phyloP scores from a whole-genome alignment of 2,888 invertebrate genomes.

The Amblyteles armatorius region DNA sequence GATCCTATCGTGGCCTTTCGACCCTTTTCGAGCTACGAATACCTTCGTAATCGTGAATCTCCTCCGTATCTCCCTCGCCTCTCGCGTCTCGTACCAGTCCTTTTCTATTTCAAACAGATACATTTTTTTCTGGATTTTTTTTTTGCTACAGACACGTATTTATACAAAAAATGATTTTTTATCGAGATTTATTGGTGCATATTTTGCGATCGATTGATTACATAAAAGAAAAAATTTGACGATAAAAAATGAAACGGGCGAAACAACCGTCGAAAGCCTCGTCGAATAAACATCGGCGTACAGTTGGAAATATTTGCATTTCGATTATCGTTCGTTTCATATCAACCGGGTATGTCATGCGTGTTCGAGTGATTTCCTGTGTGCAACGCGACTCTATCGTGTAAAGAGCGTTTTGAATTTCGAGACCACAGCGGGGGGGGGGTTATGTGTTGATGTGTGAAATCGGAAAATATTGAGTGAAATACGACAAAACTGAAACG shows the following conservation, averaged over 20 bases:
- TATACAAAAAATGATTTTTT: not conserved
- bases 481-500: slow-evolving; percentile 25
- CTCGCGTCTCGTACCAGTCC: slow-evolving; percentile 20
- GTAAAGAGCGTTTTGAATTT: slow-evolving; percentile 14
- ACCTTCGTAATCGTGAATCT: slow-evolving; percentile 56
- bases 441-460: not conserved
- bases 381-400: not conserved
- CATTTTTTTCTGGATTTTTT: not conserved
- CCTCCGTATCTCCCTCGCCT: not conserved
- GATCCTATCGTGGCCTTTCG: slow-evolving; percentile 65
- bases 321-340: slow-evolving; percentile 8
- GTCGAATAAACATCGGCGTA: not conserved
- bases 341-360: slow-evolving; percentile 3
- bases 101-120: slow-evolving; percentile 19
- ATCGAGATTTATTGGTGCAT: not conserved
- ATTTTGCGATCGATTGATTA: not conserved
- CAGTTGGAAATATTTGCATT: slow-evolving; percentile 16
- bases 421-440: not conserved
- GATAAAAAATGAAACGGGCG: not conserved
- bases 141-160: not conserved
- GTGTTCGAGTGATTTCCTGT: not conserved
- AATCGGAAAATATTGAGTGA: slow-evolving; percentile 33
- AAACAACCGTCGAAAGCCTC: not conserved
- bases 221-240: slow-evolving; percentile 2
- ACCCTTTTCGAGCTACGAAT: slow-evolving; percentile 49